These are phyloP conservation scores for Phenacoccus solenopsis DNA, from an alignment of 1,140 invertebrate genomes.

Conservation along the genomic window DNA sequence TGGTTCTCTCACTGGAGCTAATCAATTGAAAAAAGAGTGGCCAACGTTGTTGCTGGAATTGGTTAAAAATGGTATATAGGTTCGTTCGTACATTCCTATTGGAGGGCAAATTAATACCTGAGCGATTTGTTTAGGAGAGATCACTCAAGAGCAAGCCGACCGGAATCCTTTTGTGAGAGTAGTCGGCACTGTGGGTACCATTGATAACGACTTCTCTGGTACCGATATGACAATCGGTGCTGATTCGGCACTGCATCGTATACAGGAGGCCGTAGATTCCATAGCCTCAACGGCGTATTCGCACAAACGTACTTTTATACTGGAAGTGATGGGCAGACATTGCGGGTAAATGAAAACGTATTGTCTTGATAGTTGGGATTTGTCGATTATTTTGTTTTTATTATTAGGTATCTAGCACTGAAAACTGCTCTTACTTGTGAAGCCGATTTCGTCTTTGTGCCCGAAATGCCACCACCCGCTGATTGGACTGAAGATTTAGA, in stretches of 20 bases:
- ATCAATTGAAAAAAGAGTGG: constrained; percentile 38
- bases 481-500: constrained; percentile 68
- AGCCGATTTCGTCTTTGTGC: constrained; percentile 91
- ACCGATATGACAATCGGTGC: constrained; percentile 55
- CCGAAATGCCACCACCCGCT: constrained; percentile 76
- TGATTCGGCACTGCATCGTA: constrained; percentile 48
- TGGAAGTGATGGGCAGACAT: constrained; percentile 52
- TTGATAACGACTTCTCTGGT: constrained; percentile 53
- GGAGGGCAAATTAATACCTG: too few species aligned
- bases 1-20: constrained; percentile 47
- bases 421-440: constrained; percentile 77
- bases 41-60: not conserved
- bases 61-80: not conserved
- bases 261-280: constrained; percentile 48
- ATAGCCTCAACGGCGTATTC: constrained; percentile 46
- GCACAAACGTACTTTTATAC: constrained; percentile 49
- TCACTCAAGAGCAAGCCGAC: not conserved
- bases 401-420: constrained; percentile 70
- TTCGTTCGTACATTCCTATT: too few species aligned
- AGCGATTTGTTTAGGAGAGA: not conserved
- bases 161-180: constrained; percentile 34
- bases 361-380: not conserved
- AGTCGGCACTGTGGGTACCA: constrained; percentile 49
- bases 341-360: constrained; percentile 38
- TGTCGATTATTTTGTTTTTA: not conserved